Evolutionary conservation across 35 echinoderm and acorn worm species (phyloP), one percentile per base, ranked within the genome.

Genomic region (Heliocidaris erythrogramma): DNA sequence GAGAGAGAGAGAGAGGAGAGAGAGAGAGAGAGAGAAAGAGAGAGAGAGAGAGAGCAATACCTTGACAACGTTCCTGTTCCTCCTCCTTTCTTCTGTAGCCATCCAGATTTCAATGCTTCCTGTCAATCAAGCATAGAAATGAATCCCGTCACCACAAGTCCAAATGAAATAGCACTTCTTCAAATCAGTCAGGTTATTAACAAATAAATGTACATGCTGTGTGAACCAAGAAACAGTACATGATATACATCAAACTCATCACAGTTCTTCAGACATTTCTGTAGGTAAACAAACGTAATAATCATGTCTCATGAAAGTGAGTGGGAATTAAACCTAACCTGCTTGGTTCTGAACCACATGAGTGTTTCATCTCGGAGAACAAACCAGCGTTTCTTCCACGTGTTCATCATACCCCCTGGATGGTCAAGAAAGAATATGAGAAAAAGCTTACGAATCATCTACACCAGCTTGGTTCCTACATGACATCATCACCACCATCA

Each of bases 351-450:
- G 94, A 99, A 99, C 94, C 97, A 99, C 98, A 99, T 99, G 24
- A 99, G 86, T 47, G 98, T 97, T 86, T 99, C 97, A 88, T 99
- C 98, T 88, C 97, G 86, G n/a, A 99, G 85, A 2, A 99, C 97
- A 97, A 96, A 99, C 96, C 97, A 99, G 32, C 98, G 86, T 56
- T 99, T 99, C 97, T 97, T 99, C 98, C 98, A 99, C 9, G 97
- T 97, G 85, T 97, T 99, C 47, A 96, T 96, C 95, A 99, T 93
- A 47, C 98, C 98, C 86, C 97, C 98, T 99, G 92, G 21, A 89
- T 32, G 85, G 85, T 30, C 9, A 9, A 86, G 21, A 86, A 21
- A 84, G 53, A 94, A 95, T 85, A 94, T 48, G 27, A 56, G 84
- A 86, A 93, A 29, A 92, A 9, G 50, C 93, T 50, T 47, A 9